Evolutionary conservation across 2,797 vertebrate species (phyloP).

Genomic region (Enteromius mattozi): DNA sequence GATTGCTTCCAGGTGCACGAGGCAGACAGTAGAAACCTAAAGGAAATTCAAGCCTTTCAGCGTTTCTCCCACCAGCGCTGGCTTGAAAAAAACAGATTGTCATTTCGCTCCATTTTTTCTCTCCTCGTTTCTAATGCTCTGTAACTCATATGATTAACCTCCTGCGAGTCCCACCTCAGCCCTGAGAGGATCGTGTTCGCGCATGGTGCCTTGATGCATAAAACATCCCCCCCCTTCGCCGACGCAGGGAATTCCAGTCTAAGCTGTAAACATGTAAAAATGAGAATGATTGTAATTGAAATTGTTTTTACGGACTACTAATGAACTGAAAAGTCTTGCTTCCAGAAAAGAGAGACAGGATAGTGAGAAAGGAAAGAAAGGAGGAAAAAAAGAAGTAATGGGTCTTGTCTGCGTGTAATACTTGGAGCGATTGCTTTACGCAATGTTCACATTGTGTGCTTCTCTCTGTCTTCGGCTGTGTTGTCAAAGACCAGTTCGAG

Average conservation of each 20-base stretch:
- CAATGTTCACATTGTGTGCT: constrained; percentile 29
- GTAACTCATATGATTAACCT: constrained; percentile 59
- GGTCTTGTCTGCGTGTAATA: constrained; percentile 30
- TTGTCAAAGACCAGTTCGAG: constrained; percentile 2
- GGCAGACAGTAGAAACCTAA: constrained; percentile 49
- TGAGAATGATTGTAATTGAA: constrained; percentile 50
- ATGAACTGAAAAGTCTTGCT: constrained; percentile 52
- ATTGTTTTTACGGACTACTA: constrained; percentile 47
- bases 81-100: constrained; percentile 52
- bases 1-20: constrained; percentile 61
- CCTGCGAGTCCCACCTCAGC: constrained; percentile 35
- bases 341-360: constrained; percentile 9
- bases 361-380: constrained; percentile 4
- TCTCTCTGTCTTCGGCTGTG: constrained; percentile 5
- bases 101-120: constrained; percentile 44
- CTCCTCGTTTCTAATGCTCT: constrained; percentile 22
- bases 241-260: constrained; percentile 35
- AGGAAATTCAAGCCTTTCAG: constrained; percentile 49
- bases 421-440: constrained; percentile 21
- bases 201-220: constrained; percentile 41
- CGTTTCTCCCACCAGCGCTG: constrained; percentile 40
- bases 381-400: constrained; percentile 13
- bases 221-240: constrained; percentile 34
- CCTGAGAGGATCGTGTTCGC: constrained; percentile 39
- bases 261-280: constrained; percentile 51